Conservation (phyloP, 2,113 vertebrate genomes). For the Erythrolamprus reginae region DNA sequence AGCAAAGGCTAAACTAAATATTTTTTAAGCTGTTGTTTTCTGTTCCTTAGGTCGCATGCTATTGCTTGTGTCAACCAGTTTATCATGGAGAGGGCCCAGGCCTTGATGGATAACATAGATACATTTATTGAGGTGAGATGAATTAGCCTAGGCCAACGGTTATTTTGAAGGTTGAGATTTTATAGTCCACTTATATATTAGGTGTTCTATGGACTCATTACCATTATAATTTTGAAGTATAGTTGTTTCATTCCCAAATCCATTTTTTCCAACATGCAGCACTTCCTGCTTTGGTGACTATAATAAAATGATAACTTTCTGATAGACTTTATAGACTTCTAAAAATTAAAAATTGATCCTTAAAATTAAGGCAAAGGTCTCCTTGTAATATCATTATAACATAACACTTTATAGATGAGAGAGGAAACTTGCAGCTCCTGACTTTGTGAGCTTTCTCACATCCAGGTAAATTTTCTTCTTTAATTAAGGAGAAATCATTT, state of each 20-base stretch:
- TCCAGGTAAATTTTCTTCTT: background rate
- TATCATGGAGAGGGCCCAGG: slow-evolving; percentile 91
- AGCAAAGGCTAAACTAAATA: background rate
- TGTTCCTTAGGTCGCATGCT: slow-evolving; percentile 79
- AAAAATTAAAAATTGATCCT: background rate
- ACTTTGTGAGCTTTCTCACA: background rate
- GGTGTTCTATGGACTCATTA: background rate
- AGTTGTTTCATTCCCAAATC: background rate
- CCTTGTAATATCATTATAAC: background rate
- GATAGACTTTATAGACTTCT: background rate
- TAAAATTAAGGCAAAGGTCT: background rate
- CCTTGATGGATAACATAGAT: slow-evolving; percentile 94
- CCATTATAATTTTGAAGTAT: background rate
- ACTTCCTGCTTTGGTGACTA: background rate
- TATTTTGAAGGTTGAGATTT: background rate
- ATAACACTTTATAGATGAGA: background rate
- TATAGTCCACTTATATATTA: background rate
- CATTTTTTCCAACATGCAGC: background rate
- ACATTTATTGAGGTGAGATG: slow-evolving; percentile 89
- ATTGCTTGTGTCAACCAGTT: slow-evolving; percentile 96
- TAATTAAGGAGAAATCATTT: background rate
- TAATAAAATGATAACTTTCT: background rate
- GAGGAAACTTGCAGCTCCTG: background rate
- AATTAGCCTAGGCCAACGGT: background rate
- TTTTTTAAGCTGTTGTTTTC: background rate